Conservation (phyloP, 2,113 vertebrate genomes). For the Ceuthmochares aereus region DNA sequence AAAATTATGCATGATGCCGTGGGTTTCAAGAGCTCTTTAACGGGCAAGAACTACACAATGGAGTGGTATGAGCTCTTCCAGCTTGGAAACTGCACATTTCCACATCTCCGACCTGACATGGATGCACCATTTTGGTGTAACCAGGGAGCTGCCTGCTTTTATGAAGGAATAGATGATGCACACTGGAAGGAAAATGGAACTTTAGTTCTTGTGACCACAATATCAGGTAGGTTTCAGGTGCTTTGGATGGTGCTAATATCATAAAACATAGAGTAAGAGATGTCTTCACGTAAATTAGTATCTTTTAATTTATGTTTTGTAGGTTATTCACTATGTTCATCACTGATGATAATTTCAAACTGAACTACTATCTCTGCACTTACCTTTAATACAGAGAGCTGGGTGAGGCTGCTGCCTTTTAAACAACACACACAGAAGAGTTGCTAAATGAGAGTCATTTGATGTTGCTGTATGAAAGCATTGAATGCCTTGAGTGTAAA, state of each 20-base stretch:
- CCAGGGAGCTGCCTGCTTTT: conserved; percentile 98
- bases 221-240: conserved; percentile 82
- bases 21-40: conserved; percentile 87
- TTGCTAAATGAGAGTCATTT: not conserved
- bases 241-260: not conserved
- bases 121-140: conserved; percentile 95
- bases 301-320: not conserved
- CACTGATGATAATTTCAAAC: not conserved
- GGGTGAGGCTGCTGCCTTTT: not conserved
- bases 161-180: conserved; percentile 89
- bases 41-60: conserved; percentile 90
- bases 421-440: not conserved
- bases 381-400: not conserved
- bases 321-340: not conserved
- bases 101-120: conserved; percentile 84
- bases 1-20: conserved; percentile 98
- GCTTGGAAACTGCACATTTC: conserved; percentile 97
- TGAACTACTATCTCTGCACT: not conserved
- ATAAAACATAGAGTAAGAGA: not conserved
- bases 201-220: conserved; percentile 85
- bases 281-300: not conserved
- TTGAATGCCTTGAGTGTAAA: conserved; percentile 20
- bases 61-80: conserved; percentile 99
- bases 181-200: conserved; percentile 97
- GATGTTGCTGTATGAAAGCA: not conserved